Evolutionary conservation across 1,140 invertebrate species (phyloP).

Genomic region (Hermetia illucens): DNA sequence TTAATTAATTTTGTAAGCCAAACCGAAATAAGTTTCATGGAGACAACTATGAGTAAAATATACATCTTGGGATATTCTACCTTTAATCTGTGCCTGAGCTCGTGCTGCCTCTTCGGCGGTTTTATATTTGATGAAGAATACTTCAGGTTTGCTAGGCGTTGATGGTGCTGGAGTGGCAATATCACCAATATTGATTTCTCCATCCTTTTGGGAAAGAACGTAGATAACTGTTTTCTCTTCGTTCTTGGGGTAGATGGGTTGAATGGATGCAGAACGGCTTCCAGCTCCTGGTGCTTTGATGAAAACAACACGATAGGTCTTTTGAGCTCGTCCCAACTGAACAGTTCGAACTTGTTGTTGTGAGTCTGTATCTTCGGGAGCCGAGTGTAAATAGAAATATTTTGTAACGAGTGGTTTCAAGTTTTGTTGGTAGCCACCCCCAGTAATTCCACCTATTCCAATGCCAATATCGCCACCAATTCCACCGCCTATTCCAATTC

Average conservation of each 20-base stretch:
- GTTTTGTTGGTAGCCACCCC: no score
- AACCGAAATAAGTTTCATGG: no score
- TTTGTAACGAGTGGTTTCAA: constrained; percentile 27
- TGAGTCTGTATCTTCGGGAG: constrained; percentile 23
- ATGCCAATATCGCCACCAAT: no score
- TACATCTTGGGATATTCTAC: no score
- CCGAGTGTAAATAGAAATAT: constrained; percentile 27
- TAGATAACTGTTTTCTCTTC: constrained; percentile 79
- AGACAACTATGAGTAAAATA: no score
- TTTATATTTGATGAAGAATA: constrained; percentile 62
- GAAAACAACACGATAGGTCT: constrained; percentile 77
- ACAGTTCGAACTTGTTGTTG: constrained; percentile 20
- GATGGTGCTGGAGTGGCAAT: constrained; percentile 61
- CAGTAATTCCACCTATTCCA: no score
- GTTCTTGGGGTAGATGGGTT: constrained; percentile 43
- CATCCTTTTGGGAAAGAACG: constrained; percentile 65
- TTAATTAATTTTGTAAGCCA: no score
- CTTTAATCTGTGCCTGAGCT: constrained; percentile 28
- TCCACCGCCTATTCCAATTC: no score
- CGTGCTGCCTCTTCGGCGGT: constrained; percentile 40
- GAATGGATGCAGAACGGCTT: constrained; percentile 49
- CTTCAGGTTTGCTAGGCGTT: constrained; percentile 54
- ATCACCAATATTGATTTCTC: constrained; percentile 39
- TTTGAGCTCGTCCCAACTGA: constrained; percentile 43
- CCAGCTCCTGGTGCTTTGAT: constrained; percentile 63